A percentile compares a stretch with the other conserved stretches of the same genome.
Evolutionary conservation across 2,888 invertebrate species (phyloP).

Genomic region (Synanthedon andrenaeformis): DNA sequence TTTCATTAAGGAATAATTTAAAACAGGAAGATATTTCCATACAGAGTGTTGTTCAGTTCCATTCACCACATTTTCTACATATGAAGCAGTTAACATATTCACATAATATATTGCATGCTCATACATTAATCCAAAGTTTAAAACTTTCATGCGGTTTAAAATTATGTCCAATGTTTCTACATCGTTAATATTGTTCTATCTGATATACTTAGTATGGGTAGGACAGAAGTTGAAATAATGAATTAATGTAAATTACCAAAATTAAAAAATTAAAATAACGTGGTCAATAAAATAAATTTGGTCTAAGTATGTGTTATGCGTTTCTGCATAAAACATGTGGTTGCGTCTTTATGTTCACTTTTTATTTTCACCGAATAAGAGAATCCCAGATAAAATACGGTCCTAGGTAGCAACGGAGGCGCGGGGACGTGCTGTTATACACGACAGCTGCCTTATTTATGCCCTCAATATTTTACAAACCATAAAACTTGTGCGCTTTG

Average conservation of each 20-base stretch:
- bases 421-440: conserved; percentile 60
- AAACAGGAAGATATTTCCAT: neutral
- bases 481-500: conserved; percentile 60
- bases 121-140: too few species aligned
- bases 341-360: conserved; percentile 43
- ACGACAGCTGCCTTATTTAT: conserved; percentile 63
- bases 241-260: too few species aligned
- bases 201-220: too few species aligned
- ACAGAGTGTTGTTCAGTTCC: neutral
- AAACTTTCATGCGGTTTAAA: too few species aligned
- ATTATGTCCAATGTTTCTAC: too few species aligned
- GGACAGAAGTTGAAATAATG: too few species aligned
- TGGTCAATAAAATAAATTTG: too few species aligned
- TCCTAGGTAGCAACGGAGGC: conserved; percentile 34
- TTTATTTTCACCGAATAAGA: conserved; percentile 52
- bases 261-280: too few species aligned
- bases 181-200: too few species aligned
- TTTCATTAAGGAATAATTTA: neutral
- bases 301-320: too few species aligned
- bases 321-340: conserved; percentile 5
- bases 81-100: too few species aligned
- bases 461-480: conserved; percentile 66
- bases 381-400: conserved; percentile 62
- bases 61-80: neutral
- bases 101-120: too few species aligned